A percentile compares a stretch with the other conserved stretches of the same genome.
Evolutionary conservation across 2,797 vertebrate genomes (phyloP).

Genomic region (Smutsia gigantea): DNA sequence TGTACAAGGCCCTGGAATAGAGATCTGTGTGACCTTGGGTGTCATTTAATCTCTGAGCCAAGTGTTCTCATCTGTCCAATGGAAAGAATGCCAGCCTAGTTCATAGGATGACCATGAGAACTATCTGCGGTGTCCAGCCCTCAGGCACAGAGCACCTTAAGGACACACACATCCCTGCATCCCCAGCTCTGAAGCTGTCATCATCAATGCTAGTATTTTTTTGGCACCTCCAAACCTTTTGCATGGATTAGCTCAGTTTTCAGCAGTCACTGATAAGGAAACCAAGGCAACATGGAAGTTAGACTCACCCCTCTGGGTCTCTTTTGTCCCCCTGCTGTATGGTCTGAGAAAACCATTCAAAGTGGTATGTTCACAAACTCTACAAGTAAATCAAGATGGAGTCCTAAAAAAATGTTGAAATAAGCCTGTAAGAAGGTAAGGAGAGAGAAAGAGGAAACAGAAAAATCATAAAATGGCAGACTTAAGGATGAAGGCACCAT

Average conservation of each 20-base stretch:
- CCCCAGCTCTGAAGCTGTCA: not conserved
- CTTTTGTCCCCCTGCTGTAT: not conserved
- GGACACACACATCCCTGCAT: not conserved
- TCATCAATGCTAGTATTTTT: not conserved
- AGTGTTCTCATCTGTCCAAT: constrained; percentile 29
- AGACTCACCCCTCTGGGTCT: not conserved
- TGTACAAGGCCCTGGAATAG: not conserved
- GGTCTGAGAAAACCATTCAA: constrained; percentile 14
- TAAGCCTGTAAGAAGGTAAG: not conserved
- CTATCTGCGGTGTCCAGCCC: not conserved
- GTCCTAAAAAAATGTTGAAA: not conserved
- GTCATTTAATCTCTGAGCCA: not conserved
- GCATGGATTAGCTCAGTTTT: not conserved
- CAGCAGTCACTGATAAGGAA: not conserved
- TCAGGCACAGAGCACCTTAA: not conserved
- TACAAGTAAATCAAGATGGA: not conserved
- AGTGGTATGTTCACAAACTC: not conserved
- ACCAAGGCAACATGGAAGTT: not conserved
- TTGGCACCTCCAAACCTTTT: not conserved
- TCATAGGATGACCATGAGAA: not conserved
- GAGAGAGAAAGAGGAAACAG: not conserved
- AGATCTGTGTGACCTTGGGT: not conserved
- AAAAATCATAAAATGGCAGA: not conserved
- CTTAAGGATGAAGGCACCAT: not conserved
- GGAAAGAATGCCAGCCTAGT: not conserved